Conservation (phyloP, 2,113 vertebrate species). For the Cyanoliseus patagonus region DNA sequence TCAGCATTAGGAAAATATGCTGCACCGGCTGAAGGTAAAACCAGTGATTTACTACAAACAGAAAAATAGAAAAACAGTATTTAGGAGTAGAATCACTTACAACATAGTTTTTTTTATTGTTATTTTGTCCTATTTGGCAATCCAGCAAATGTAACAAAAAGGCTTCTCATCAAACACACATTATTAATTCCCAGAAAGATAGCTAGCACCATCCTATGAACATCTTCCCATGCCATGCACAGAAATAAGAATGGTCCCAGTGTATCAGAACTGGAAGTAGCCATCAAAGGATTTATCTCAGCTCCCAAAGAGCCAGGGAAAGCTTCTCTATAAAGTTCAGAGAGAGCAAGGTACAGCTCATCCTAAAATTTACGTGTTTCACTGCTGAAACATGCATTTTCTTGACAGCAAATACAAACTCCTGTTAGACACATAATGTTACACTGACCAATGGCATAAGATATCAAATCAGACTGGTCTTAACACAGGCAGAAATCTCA, state of each 20-base stretch:
- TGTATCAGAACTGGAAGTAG: neutral
- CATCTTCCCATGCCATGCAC: neutral
- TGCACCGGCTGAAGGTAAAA: constrained; percentile 4
- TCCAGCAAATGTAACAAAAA: neutral
- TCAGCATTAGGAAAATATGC: neutral
- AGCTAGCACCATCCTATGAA: neutral
- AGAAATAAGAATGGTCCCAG: neutral
- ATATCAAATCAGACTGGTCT: neutral
- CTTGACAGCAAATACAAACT: neutral
- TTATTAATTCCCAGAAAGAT: neutral
- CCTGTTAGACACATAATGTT: neutral
- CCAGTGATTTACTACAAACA: neutral
- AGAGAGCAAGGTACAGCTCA: neutral
- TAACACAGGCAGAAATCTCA: neutral
- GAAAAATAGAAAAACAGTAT: neutral
- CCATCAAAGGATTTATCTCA: neutral
- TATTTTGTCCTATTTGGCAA: neutral
- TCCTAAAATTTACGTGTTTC: neutral
- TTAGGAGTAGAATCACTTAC: neutral
- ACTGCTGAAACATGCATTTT: neutral
- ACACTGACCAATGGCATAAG: neutral
- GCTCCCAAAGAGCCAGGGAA: neutral
- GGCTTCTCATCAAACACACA: neutral
- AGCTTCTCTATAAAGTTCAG: neutral
- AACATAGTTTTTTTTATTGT: neutral